Conservation (phyloP, 2,797 vertebrate genomes). For the Enteromius fasciolatus region DNA sequence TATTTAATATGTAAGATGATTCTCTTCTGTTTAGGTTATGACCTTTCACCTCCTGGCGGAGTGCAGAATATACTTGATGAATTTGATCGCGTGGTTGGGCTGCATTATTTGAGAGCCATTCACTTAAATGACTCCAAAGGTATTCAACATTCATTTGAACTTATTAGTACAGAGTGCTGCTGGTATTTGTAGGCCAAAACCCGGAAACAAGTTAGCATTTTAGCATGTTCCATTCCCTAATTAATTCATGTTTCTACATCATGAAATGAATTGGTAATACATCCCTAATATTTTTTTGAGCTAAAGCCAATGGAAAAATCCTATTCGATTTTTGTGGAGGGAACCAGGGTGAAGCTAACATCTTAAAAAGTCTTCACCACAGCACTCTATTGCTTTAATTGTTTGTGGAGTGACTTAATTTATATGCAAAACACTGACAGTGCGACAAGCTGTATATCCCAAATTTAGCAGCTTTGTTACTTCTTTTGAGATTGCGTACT, state of each 20-base stretch:
- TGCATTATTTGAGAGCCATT: constrained; percentile 77
- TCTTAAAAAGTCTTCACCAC: neutral
- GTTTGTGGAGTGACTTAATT: neutral
- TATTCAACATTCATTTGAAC: constrained; percentile 39
- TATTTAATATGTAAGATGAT: neutral
- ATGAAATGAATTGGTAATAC: neutral
- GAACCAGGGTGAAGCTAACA: neutral
- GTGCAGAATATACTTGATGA: constrained; percentile 76
- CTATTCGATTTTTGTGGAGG: neutral
- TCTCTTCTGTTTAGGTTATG: constrained; percentile 69
- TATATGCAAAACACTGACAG: neutral
- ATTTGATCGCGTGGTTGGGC: constrained; percentile 78
- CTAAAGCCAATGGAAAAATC: neutral
- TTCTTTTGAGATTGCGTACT: constrained; percentile 2
- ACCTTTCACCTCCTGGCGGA: constrained; percentile 76
- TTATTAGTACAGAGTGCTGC: neutral
- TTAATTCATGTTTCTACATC: neutral
- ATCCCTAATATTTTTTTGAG: neutral
- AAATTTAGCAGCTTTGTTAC: neutral
- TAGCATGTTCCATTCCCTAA: neutral
- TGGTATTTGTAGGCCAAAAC: neutral
- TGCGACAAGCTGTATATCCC: neutral
- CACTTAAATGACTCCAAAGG: constrained; percentile 86
- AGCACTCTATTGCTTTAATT: neutral
- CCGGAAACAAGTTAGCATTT: neutral